phyloP scores from a whole-genome alignment of 2,113 vertebrate genomes.

The Scartelaos histophorus region DNA sequence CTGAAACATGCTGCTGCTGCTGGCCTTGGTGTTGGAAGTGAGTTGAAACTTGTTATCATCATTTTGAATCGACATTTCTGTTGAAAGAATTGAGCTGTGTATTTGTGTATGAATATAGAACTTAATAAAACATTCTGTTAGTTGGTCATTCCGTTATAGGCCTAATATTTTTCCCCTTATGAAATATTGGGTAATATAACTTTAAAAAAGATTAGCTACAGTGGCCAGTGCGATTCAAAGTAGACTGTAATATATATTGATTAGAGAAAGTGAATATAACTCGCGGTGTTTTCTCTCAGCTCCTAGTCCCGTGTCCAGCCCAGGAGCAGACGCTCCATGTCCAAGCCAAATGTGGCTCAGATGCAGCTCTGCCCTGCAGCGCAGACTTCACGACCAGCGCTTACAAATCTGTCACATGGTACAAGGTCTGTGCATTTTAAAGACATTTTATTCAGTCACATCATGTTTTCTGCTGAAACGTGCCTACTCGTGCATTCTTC shows the following conservation, averaged over 20 bases:
- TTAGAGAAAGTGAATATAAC: too few relatives aligned
- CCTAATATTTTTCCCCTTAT: not conserved
- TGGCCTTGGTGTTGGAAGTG: slow-evolving; percentile 42
- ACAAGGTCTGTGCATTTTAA: slow-evolving; percentile 53
- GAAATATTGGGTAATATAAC: too few relatives aligned
- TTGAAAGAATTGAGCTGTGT: not conserved
- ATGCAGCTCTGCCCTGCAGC: slow-evolving; percentile 38
- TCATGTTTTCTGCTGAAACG: too few relatives aligned
- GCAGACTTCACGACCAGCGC: fast-evolving
- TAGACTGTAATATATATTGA: too few relatives aligned
- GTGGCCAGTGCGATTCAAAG: too few relatives aligned
- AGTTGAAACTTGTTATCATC: slow-evolving; percentile 7
- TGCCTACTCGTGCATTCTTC: too few relatives aligned
- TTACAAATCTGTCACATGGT: slow-evolving; percentile 59
- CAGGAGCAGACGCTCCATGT: not conserved
- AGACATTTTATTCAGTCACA: too few relatives aligned
- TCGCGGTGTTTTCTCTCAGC: slow-evolving; percentile 14
- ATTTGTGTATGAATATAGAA: not conserved
- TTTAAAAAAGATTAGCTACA: not conserved
- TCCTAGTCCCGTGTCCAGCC: slow-evolving; percentile 29
- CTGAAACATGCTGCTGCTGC: slow-evolving; percentile 24
- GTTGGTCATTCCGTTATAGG: too few relatives aligned
- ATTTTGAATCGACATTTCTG: not conserved
- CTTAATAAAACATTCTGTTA: not conserved
- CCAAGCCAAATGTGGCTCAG: not conserved